Evolutionary conservation across 2,888 invertebrate genomes (phyloP).

Genomic region (Mesorhabditis belari): DNA sequence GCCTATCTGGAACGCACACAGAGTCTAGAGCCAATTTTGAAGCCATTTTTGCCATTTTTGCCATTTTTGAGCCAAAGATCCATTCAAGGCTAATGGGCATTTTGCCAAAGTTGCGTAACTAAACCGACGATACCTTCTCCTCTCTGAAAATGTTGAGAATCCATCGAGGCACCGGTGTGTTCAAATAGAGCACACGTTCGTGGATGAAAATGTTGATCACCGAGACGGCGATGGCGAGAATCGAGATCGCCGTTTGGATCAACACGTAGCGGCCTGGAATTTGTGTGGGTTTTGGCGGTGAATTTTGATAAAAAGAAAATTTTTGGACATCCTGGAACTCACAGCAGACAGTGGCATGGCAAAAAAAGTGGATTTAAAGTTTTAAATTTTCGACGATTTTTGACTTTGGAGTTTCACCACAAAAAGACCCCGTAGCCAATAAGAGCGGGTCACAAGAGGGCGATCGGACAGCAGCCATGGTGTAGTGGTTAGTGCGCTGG

Average conservation of each 20-base stretch:
- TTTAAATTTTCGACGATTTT: not conserved
- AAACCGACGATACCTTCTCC: not conserved
- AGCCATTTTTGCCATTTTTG: too few species aligned
- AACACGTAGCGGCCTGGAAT: slow-evolving; percentile 30
- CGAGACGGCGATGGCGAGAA: slow-evolving; percentile 29
- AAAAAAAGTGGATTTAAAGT: not conserved
- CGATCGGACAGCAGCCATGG: too few species aligned
- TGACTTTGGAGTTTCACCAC: not conserved
- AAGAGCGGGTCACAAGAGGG: too few species aligned
- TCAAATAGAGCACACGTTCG: slow-evolving; percentile 27
- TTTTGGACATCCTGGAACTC: not conserved
- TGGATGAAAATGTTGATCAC: slow-evolving; percentile 33
- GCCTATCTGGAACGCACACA: too few species aligned
- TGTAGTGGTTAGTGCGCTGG: too few species aligned
- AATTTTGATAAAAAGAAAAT: not conserved
- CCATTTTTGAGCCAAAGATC: too few species aligned
- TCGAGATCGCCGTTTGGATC: slow-evolving; percentile 31
- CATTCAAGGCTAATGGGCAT: too few species aligned
- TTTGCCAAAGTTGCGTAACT: too few species aligned
- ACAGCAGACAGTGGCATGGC: not conserved
- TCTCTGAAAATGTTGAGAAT: slow-evolving; percentile 19
- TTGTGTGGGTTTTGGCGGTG: not conserved
- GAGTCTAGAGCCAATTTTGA: too few species aligned
- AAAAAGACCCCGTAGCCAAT: too few species aligned
- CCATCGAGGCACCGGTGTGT: slow-evolving; percentile 24